Conservation (phyloP, 2,888 invertebrate species). For the Chrysodeixis includens region DNA sequence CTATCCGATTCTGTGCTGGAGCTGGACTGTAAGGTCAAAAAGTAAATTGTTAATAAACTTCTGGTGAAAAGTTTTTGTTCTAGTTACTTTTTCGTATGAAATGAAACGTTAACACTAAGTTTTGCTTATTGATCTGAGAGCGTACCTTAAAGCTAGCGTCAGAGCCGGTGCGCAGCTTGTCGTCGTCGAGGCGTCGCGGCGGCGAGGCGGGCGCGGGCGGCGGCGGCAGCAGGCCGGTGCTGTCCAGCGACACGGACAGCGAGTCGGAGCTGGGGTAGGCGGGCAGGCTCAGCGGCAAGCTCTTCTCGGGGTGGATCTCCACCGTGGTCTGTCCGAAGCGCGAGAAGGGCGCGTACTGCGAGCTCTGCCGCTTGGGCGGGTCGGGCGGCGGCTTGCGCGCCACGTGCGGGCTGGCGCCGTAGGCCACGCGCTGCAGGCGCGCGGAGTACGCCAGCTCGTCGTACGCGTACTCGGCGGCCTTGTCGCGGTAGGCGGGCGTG, state of each 20-base stretch:
- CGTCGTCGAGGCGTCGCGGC: constrained; percentile 84
- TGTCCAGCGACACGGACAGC: constrained; percentile 90
- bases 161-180: constrained; percentile 91
- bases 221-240: constrained; percentile 91
- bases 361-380: constrained; percentile 93
- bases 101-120: too few relatives aligned
- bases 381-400: constrained; percentile 94
- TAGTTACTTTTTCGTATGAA: too few relatives aligned
- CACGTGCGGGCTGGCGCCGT: constrained; percentile 92
- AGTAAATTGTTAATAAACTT: neutral
- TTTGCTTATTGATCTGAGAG: neutral
- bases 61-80: neutral
- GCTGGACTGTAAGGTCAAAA: constrained; percentile 91
- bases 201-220: constrained; percentile 91
- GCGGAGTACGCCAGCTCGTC: constrained; percentile 86
- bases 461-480: constrained; percentile 84
- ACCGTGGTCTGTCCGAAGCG: constrained; percentile 90
- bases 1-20: constrained; percentile 99
- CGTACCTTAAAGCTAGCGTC: constrained; percentile 95
- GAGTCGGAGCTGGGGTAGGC: constrained; percentile 91
- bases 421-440: constrained; percentile 86
- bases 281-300: constrained; percentile 90
- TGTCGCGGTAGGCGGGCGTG: constrained; percentile 85
- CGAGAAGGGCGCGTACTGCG: constrained; percentile 85
- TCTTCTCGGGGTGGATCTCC: constrained; percentile 89